Conservation (phyloP, 2,113 vertebrate species). For the Cichladusa arquata region DNA sequence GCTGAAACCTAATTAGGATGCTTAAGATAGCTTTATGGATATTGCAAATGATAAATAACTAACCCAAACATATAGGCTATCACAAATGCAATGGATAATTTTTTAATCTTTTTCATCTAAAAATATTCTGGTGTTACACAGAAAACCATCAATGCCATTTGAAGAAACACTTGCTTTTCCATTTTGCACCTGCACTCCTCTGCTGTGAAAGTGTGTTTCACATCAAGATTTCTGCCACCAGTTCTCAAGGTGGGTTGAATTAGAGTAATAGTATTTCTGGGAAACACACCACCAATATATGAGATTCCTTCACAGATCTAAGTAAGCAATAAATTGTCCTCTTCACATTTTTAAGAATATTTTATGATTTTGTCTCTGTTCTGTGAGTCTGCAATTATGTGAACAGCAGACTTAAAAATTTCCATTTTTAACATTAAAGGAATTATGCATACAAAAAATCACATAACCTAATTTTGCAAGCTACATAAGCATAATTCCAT, state of each 20-base stretch:
- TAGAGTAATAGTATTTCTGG: not conserved
- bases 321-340: not conserved
- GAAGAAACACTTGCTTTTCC: slow-evolving; percentile 31
- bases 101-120: slow-evolving; percentile 57
- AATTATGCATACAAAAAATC: not conserved
- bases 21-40: slow-evolving; percentile 56
- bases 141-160: slow-evolving; percentile 36
- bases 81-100: slow-evolving; percentile 35
- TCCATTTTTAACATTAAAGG: not conserved
- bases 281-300: not conserved
- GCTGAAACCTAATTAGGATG: slow-evolving; percentile 57
- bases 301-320: not conserved
- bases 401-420: not conserved
- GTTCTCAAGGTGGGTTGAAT: not conserved
- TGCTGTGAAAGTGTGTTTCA: not conserved
- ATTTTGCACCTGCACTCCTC: slow-evolving; percentile 46
- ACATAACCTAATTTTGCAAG: not conserved
- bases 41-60: slow-evolving; percentile 19
- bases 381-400: not conserved
- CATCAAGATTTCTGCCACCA: slow-evolving; percentile 9
- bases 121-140: slow-evolving; percentile 30
- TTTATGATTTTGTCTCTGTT: not conserved
- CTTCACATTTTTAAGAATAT: not conserved
- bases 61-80: slow-evolving; percentile 51
- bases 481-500: not conserved